Conservation (phyloP, 2,888 invertebrate species). For the Xanthorhoe spadicearia region DNA sequence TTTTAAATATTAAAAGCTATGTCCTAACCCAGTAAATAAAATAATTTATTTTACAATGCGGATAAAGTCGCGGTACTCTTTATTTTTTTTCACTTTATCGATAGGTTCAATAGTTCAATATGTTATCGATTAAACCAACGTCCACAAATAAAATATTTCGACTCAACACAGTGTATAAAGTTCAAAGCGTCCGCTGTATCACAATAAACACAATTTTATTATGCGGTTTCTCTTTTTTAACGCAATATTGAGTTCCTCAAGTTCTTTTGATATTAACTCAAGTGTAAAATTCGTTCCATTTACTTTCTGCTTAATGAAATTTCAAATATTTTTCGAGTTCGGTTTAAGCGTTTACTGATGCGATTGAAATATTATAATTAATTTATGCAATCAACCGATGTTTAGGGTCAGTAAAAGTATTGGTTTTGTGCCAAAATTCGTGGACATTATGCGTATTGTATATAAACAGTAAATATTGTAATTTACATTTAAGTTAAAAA, state of each 20-base stretch:
- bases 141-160: slow-evolving; percentile 1
- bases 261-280: slow-evolving; percentile 73
- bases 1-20: too few relatives aligned
- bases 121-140: neutral
- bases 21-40: too few relatives aligned
- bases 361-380: slow-evolving; percentile 54
- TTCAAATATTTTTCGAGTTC: slow-evolving; percentile 62
- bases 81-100: neutral
- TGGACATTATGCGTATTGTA: too few relatives aligned
- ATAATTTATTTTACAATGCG: neutral
- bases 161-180: slow-evolving; percentile 29
- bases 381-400: slow-evolving; percentile 61
- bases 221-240: slow-evolving; percentile 70
- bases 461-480: too few relatives aligned
- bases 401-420: slow-evolving; percentile 3
- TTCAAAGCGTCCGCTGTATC: slow-evolving; percentile 42
- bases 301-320: slow-evolving; percentile 75
- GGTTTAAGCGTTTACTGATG: slow-evolving; percentile 39
- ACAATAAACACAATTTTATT: slow-evolving; percentile 71
- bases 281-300: slow-evolving; percentile 78
- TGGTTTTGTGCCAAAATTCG: neutral
- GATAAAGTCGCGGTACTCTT: neutral
- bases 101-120: neutral
- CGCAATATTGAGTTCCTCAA: slow-evolving; percentile 71
- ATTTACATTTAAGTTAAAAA: too few relatives aligned